Conservation (phyloP, 1,140 invertebrate species). For the Teleopsis dalmanni region DNA sequence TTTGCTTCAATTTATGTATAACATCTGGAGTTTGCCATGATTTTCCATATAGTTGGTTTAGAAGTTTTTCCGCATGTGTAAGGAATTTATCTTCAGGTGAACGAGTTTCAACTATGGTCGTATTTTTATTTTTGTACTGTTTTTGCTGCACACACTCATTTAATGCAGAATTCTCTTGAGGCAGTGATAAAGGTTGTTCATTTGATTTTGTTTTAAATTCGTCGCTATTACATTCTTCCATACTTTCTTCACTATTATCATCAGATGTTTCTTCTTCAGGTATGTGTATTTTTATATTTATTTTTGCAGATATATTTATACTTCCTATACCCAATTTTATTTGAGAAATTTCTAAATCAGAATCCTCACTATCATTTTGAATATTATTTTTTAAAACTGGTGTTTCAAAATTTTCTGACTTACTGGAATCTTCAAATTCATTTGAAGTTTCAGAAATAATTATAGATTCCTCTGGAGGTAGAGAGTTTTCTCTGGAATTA, state of each 20-base stretch:
- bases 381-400: no score
- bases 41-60: constrained; percentile 49
- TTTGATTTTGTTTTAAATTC: not conserved
- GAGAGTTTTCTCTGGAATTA: constrained; percentile 7
- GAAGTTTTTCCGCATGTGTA: constrained; percentile 42
- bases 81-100: constrained; percentile 21
- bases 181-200: no score
- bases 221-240: not conserved
- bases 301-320: constrained; percentile 40
- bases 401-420: no score
- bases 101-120: no score
- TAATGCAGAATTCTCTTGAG: no score
- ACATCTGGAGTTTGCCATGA: constrained; percentile 46
- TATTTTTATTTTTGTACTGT: no score
- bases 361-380: not conserved
- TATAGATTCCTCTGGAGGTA: constrained; percentile 22
- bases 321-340: constrained; percentile 26
- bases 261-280: constrained; percentile 11
- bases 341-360: constrained; percentile 4
- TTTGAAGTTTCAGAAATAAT: constrained; percentile 26
- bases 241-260: constrained; percentile 1
- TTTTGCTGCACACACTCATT: no score
- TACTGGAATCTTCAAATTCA: not conserved
- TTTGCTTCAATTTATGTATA: constrained; percentile 24
- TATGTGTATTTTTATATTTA: constrained; percentile 39